Evolutionary conservation across 2,888 invertebrate species (phyloP), one percentile per base, ranked within the genome.

Genomic region (Pilophorus perplexus): DNA sequence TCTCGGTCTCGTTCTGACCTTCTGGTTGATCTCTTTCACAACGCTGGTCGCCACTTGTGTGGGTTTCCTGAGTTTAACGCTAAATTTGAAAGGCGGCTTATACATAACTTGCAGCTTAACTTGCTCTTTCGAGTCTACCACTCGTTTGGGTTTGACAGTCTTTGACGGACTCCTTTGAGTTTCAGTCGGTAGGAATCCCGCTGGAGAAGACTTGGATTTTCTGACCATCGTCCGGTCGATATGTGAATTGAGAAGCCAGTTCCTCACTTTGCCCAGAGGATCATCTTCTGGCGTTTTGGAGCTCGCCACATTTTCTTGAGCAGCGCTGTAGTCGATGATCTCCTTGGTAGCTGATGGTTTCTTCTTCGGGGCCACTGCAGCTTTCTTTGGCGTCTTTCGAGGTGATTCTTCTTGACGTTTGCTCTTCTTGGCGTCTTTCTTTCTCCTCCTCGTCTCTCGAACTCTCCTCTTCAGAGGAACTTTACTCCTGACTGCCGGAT

Each of bases 381-480:
- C 40, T 75, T 82, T 80, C 48, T 81, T 80, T 44, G 80, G 80
- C 1, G 67, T 62, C 54, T 76, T 85, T 82, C 70, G 84, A 81
- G 27, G 82, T 81, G 44, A 81, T 25, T 65, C 44, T 23, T 62
- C 40, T 33, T 28, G 38, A 78, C 76, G 70, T 78, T 79, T 74
- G 78, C 78, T 73, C 80, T 80, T 71, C 76, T 78, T 16, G 75
- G 75, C 10, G 40, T 48, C 59, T 55, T 59, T 71, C 70, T 66
- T 72, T 48, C 67, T 37, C 14, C 68, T 62, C 1, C 67, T 62
- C 8, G 67, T 64, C 66, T 81, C 79, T 12, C 81, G 76, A 20
- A 92, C 91, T 77, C 90, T 90, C 77, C 89, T 87, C 79, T 90
- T 91, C 71, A 93, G 83, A 42, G 93, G 93, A 67, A 93, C 82